A percentile compares a stretch with the other conserved stretches of the same genome.
These are phyloP conservation scores for Xiphophorus couchianus DNA, from an alignment of 2,113 vertebrate species.

Conservation along the genomic window DNA sequence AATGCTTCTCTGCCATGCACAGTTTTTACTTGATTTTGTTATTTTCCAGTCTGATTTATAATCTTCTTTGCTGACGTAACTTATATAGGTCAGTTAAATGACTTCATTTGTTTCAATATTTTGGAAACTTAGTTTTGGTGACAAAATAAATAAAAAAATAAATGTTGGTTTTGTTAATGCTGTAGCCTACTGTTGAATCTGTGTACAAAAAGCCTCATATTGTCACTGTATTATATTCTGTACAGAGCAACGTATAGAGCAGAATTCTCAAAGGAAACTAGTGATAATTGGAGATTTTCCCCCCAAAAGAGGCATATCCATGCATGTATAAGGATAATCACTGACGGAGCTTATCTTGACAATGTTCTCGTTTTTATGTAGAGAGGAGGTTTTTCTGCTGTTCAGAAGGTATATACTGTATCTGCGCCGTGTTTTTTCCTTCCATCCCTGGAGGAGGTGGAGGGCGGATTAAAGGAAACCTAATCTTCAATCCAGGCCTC, in stretches of 20 bases:
- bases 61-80: too few species aligned
- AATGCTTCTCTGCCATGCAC: too few species aligned
- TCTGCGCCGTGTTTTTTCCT: constrained; percentile 26
- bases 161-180: too few species aligned
- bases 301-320: constrained; percentile 3
- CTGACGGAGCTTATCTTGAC: constrained; percentile 40
- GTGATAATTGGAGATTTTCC: neutral
- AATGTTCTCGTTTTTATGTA: constrained; percentile 39
- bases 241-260: neutral
- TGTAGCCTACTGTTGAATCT: too few species aligned
- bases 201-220: neutral
- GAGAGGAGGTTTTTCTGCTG: constrained; percentile 24
- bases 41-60: too few species aligned
- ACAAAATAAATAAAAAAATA: too few species aligned
- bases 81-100: too few species aligned
- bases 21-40: too few species aligned
- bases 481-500: constrained; percentile 72
- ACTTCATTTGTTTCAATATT: too few species aligned
- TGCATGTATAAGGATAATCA: constrained; percentile 37
- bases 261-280: neutral
- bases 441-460: constrained; percentile 46
- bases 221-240: neutral
- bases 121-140: too few species aligned
- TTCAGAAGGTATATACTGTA: constrained; percentile 44
- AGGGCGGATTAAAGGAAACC: constrained; percentile 60